phyloP scores from a whole-genome alignment of 1,140 invertebrate species.

The Drosophila bifasciata region DNA sequence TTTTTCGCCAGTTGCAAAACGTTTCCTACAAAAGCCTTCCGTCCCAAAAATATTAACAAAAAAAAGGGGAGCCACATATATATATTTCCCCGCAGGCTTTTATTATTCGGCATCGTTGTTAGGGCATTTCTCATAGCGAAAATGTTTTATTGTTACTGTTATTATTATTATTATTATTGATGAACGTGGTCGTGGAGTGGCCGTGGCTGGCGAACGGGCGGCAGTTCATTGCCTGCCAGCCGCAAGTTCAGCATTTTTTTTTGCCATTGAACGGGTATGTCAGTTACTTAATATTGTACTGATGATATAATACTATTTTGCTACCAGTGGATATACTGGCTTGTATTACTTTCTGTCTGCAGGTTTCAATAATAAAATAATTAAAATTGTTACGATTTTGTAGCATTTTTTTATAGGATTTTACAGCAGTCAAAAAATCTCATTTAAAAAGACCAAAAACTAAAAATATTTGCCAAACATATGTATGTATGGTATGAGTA shows the following conservation, averaged over 20 bases:
- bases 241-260: too few species aligned
- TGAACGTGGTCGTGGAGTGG: slow-evolving; percentile 24
- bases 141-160: slow-evolving; percentile 60
- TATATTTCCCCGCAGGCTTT: slow-evolving; percentile 35
- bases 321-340: neutral
- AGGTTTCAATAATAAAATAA: too few species aligned
- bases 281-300: too few species aligned
- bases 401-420: neutral
- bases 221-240: slow-evolving; percentile 19
- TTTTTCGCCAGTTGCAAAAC: slow-evolving; percentile 45
- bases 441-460: too few species aligned
- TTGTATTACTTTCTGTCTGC: neutral
- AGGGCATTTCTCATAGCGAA: slow-evolving; percentile 39
- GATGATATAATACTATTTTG: neutral
- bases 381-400: too few species aligned
- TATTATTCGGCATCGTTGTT: slow-evolving; percentile 36
- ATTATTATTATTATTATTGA: slow-evolving; percentile 71
- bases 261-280: too few species aligned
- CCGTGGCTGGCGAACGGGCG: slow-evolving; percentile 13
- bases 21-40: slow-evolving; percentile 35
- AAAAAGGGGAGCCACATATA: slow-evolving; percentile 19
- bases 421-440: neutral
- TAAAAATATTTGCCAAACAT: too few species aligned
- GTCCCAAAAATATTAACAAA: slow-evolving; percentile 37
- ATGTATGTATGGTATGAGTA: too few species aligned